Conservation (phyloP, 2,888 invertebrate genomes). For the Pardosa pseudoannulata region DNA sequence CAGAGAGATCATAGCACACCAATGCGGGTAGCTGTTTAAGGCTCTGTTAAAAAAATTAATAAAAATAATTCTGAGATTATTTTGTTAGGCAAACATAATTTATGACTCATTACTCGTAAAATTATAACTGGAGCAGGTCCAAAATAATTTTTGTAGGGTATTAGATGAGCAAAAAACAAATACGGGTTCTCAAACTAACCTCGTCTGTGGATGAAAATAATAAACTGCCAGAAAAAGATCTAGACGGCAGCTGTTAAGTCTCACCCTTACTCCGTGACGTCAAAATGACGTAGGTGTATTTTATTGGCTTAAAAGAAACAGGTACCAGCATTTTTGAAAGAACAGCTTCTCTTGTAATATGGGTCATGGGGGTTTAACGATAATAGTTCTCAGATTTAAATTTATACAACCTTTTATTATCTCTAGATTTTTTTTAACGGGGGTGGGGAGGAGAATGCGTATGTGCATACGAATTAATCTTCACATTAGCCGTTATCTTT, state of each 20-base stretch:
- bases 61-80: no score
- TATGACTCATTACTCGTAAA: no score
- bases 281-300: background rate
- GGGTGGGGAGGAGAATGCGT: no score
- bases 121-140: background rate
- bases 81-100: no score
- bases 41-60: no score
- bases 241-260: constrained; percentile 13
- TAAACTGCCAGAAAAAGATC: constrained; percentile 7
- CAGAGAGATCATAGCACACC: no score
- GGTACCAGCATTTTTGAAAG: background rate
- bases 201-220: background rate
- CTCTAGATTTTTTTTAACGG: no score
- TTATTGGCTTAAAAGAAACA: background rate
- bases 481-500: background rate
- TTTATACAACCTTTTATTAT: no score
- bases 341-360: background rate
- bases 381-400: background rate
- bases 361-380: background rate
- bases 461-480: background rate
- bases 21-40: no score
- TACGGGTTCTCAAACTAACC: background rate
- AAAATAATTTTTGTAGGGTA: background rate
- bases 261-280: constrained; percentile 18
- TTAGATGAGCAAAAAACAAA: background rate